phyloP scores from a whole-genome alignment of 2,888 invertebrate species.

The Hyles lineata region DNA sequence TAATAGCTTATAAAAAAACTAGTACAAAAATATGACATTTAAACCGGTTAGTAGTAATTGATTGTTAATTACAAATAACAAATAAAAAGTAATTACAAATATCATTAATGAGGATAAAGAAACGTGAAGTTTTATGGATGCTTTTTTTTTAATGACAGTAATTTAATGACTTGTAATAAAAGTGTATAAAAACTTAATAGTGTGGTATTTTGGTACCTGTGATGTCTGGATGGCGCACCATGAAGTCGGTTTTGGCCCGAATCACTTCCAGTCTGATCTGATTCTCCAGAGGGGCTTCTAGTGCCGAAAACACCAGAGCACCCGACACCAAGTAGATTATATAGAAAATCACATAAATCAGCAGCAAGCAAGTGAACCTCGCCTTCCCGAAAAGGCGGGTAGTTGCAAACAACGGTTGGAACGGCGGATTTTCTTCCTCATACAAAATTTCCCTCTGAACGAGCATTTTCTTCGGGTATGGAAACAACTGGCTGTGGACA shows the following conservation, averaged over 20 bases:
- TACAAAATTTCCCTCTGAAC: conserved; percentile 74
- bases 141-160: neutral
- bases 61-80: neutral
- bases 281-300: conserved; percentile 87
- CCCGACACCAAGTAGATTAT: conserved; percentile 87
- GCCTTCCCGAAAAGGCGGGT: conserved; percentile 80
- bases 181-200: neutral
- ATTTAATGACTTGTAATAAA: neutral
- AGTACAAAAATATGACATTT: too few species aligned
- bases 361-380: conserved; percentile 81
- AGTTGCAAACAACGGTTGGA: conserved; percentile 73
- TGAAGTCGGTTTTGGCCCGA: conserved; percentile 83
- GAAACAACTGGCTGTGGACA: conserved; percentile 76
- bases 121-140: neutral
- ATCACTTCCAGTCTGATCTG: conserved; percentile 80
- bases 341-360: conserved; percentile 85
- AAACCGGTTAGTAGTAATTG: too few species aligned
- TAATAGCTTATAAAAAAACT: too few species aligned
- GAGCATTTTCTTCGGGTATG: conserved; percentile 76
- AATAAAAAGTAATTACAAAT: neutral
- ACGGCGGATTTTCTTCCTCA: conserved; percentile 77
- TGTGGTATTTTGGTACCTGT: conserved; percentile 75
- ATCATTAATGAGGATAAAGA: too few species aligned
- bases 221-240: conserved; percentile 85
- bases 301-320: conserved; percentile 86